Conservation (phyloP, 1,140 invertebrate genomes). For the Drosophila ambigua region DNA sequence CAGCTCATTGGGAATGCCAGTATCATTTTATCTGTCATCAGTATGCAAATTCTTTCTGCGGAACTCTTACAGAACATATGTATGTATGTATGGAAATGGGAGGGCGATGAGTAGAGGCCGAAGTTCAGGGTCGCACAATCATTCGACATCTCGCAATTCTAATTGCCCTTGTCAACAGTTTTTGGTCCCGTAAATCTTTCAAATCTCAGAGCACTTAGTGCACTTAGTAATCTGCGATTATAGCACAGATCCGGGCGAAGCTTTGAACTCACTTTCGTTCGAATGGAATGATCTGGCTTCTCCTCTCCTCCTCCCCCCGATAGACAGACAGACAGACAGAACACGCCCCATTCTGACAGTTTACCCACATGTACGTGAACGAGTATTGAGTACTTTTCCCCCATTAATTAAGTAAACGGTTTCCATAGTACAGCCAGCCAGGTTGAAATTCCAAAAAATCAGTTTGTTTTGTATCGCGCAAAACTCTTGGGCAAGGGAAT, state of each 20-base stretch:
- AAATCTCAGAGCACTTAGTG: conserved; percentile 12
- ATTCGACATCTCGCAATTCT: conserved; percentile 34
- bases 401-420: conserved; percentile 72
- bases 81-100: conserved; percentile 19
- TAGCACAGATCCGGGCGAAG: no score
- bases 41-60: conserved; percentile 52
- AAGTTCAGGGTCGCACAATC: conserved; percentile 50
- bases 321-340: conserved; percentile 9
- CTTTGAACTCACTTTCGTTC: conserved; percentile 17
- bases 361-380: conserved; percentile 25
- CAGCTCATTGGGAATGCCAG: conserved; percentile 8
- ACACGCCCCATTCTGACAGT: conserved; percentile 51
- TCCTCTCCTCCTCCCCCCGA: no score
- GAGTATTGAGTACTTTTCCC: conserved; percentile 57
- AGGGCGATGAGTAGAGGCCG: conserved; percentile 13
- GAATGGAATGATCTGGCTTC: neutral
- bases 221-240: conserved; percentile 14
- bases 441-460: conserved; percentile 38
- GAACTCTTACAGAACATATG: conserved; percentile 48
- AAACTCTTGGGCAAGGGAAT: conserved; percentile 46
- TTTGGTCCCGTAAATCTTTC: conserved; percentile 44
- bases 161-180: conserved; percentile 56
- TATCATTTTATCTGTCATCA: conserved; percentile 39
- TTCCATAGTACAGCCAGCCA: conserved; percentile 25
- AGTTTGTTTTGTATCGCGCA: conserved; percentile 24